These are phyloP conservation scores for Vultur gryphus DNA, from an alignment of 2,797 vertebrate species.

Conservation along the genomic window DNA sequence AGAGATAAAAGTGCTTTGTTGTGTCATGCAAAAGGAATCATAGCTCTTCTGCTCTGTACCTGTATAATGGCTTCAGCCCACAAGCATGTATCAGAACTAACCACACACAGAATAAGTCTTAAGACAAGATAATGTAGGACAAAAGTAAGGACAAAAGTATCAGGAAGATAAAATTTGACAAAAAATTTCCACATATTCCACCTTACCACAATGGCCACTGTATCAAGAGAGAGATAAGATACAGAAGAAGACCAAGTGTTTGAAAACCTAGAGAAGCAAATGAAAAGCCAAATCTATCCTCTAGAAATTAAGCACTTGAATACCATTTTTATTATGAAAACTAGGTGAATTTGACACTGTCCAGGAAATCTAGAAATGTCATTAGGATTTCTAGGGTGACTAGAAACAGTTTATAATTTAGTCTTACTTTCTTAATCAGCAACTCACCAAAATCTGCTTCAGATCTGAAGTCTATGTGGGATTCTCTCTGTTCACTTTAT, in stretches of 20 bases:
- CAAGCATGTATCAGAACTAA: neutral
- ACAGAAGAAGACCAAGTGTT: neutral
- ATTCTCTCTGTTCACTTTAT: neutral
- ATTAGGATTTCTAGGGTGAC: neutral
- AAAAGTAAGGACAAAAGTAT: neutral
- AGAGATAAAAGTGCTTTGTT: neutral
- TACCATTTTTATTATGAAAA: neutral
- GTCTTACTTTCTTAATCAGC: neutral
- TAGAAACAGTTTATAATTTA: neutral
- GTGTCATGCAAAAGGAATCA: neutral
- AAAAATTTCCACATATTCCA: neutral
- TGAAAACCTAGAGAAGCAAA: neutral
- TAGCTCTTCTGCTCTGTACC: neutral
- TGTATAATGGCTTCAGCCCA: neutral
- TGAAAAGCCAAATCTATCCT: neutral
- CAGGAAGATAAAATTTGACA: neutral
- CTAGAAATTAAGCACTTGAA: neutral
- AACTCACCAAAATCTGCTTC: neutral
- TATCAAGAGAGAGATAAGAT: neutral
- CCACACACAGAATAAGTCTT: neutral
- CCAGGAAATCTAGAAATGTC: neutral
- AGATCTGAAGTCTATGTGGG: neutral
- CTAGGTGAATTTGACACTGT: neutral
- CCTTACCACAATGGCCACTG: neutral
- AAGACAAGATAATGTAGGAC: neutral